phyloP scores from a whole-genome alignment of 1,140 invertebrate species.

The Paraescarpia echinospica region DNA sequence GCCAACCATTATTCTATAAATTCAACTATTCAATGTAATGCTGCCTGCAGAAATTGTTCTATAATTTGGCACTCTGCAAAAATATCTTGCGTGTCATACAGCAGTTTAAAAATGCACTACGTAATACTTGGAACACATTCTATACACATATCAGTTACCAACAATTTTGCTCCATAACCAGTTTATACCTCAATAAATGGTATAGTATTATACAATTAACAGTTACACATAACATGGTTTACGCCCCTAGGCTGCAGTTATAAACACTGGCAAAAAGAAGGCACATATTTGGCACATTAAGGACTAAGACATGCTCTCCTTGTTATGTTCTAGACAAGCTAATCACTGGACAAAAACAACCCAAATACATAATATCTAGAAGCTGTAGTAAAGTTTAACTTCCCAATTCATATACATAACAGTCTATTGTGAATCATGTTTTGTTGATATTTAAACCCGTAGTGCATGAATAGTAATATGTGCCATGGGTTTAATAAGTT shows the following conservation, averaged over 20 bases:
- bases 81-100: background rate
- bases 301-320: background rate
- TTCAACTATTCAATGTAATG: background rate
- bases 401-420: background rate
- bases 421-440: too few species aligned
- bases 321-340: background rate
- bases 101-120: background rate
- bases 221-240: background rate
- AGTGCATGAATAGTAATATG: too few species aligned
- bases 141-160: background rate
- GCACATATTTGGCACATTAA: background rate
- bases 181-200: background rate
- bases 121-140: background rate
- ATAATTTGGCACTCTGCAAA: background rate
- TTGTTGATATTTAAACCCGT: too few species aligned
- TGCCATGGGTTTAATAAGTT: too few species aligned
- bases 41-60: background rate
- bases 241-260: background rate
- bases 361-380: background rate
- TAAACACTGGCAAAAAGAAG: background rate
- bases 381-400: background rate
- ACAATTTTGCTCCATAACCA: background rate
- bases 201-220: too few species aligned
- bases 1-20: background rate
- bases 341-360: background rate